These are phyloP conservation scores for Ataeniobius toweri DNA, from an alignment of 2,797 vertebrate genomes.

Conservation along the genomic window DNA sequence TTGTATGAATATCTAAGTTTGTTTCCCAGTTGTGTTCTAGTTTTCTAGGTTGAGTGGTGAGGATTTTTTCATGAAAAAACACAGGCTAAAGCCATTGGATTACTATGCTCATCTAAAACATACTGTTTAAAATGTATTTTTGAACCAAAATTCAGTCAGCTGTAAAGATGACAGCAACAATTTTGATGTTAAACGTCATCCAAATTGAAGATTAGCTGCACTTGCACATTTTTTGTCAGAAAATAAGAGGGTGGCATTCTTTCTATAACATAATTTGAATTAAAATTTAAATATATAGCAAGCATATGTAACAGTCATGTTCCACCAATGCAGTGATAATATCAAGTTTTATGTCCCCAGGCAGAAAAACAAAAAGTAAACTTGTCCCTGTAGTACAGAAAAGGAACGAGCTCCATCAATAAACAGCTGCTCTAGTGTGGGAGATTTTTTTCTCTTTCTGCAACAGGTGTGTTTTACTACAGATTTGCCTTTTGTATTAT, in stretches of 20 bases:
- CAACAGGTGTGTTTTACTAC: constrained; percentile 83
- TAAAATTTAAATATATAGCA: background rate
- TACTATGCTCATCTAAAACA: background rate
- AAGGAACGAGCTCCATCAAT: constrained; percentile 22
- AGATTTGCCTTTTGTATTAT: constrained; percentile 79
- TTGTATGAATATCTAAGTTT: background rate
- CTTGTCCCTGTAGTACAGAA: background rate
- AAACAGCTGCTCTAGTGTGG: constrained; percentile 32
- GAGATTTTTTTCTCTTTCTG: constrained; percentile 32
- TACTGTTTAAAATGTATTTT: background rate
- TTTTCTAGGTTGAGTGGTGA: background rate
- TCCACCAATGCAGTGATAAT: background rate
- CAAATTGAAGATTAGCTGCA: background rate
- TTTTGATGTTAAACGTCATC: background rate
- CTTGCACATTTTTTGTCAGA: background rate
- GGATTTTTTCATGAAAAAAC: background rate
- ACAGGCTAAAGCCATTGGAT: background rate
- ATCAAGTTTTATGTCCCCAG: constrained; percentile 6
- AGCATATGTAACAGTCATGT: background rate
- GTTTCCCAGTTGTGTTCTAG: background rate
- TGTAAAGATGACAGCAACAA: background rate
- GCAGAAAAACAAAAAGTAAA: constrained; percentile 10
- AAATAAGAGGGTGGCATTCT: background rate
- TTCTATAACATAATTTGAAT: background rate
- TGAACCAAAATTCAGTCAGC: background rate